Evolutionary conservation across 2,888 invertebrate species (phyloP).

Genomic region (Tenodera sinensis): DNA sequence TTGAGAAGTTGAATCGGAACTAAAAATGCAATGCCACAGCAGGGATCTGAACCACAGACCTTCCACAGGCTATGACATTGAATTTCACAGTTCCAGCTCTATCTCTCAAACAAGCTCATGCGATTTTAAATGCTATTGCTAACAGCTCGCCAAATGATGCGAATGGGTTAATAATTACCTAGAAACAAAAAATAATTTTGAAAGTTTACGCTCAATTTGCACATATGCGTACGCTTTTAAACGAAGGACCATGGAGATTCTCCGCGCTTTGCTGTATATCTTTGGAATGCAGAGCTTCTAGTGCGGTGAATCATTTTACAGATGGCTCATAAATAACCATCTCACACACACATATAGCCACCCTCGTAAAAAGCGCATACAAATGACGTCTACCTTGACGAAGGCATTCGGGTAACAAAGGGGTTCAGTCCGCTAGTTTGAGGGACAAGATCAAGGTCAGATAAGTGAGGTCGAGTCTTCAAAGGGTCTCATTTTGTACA

Average conservation of each 20-base stretch:
- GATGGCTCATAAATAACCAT: not conserved
- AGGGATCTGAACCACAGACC: no score
- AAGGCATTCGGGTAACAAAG: not conserved
- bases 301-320: not conserved
- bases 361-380: not conserved
- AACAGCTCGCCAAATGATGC: no score
- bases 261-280: not conserved
- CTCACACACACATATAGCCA: not conserved
- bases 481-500: not conserved
- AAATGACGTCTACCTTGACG: not conserved
- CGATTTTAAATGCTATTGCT: no score
- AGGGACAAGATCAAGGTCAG: not conserved
- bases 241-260: not conserved
- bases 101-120: no score
- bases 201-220: no score
- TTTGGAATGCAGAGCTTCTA: not conserved
- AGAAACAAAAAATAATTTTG: no score
- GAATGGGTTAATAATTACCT: no score
- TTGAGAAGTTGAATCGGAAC: no score
- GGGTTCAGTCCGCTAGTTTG: not conserved
- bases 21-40: no score
- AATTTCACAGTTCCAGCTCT: no score
- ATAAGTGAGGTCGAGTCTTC: not conserved
- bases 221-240: no score
- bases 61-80: no score